Percentiles rank a stretch among this genome's conserved stretches.
These are phyloP conservation scores for Tanytarsus gracilentus DNA, from an alignment of 2,888 invertebrate genomes.

Conservation along the genomic window DNA sequence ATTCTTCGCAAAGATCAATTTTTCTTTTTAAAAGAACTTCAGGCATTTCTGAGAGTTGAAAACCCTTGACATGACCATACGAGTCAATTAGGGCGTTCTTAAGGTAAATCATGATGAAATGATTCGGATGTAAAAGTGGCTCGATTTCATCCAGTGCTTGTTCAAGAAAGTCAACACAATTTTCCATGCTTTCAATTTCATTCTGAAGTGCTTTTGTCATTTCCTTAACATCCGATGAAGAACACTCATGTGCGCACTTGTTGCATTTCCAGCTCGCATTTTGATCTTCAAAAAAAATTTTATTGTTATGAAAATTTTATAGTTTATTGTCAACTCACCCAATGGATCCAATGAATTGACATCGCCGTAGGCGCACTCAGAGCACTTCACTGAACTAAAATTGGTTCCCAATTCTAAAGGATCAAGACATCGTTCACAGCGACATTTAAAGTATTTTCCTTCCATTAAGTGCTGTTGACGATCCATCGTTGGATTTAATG, in stretches of 20 bases:
- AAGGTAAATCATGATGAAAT: constrained; percentile 58
- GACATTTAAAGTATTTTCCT: constrained; percentile 73
- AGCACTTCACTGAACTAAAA: constrained; percentile 69
- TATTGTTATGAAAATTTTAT: not conserved
- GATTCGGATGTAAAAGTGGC: constrained; percentile 65
- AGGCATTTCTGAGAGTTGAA: constrained; percentile 60
- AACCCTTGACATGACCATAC: constrained; percentile 67
- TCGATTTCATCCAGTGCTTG: constrained; percentile 46
- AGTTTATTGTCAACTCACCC: constrained; percentile 44
- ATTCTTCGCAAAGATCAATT: constrained; percentile 58
- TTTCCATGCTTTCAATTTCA: constrained; percentile 39
- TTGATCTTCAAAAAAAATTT: constrained; percentile 42
- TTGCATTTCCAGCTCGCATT: constrained; percentile 58
- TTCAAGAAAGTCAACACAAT: constrained; percentile 13
- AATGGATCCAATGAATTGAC: constrained; percentile 56
- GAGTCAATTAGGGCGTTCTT: constrained; percentile 64
- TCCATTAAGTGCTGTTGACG: constrained; percentile 60
- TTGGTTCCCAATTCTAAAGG: constrained; percentile 72
- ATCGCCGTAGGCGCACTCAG: constrained; percentile 63
- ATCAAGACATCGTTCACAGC: constrained; percentile 65
- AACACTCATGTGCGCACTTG: constrained; percentile 50
- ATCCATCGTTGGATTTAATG: constrained; percentile 60
- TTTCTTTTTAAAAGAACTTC: constrained; percentile 66
- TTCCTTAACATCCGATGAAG: constrained; percentile 49
- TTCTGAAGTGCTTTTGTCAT: constrained; percentile 15